Percentiles rank a stretch among this genome's conserved stretches.
Evolutionary conservation across 2,888 invertebrate genomes (phyloP).

Genomic region (Notodonta ziczac): DNA sequence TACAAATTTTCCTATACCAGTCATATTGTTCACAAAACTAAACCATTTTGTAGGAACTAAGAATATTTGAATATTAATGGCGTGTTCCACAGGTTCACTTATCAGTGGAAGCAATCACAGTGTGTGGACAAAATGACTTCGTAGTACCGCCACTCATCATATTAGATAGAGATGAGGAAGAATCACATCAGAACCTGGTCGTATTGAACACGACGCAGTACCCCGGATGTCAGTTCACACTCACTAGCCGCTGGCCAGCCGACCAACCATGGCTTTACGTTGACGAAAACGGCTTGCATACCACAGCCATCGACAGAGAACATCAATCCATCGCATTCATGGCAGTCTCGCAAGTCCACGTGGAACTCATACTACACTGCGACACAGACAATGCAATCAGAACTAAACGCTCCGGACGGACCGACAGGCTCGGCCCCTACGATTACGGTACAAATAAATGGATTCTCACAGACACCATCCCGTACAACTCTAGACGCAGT

Average conservation of each 20-base stretch:
- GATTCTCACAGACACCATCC: constrained; percentile 69
- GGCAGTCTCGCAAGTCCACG: constrained; percentile 77
- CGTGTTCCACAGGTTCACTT: constrained; percentile 55
- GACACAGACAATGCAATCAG: constrained; percentile 46
- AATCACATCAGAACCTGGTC: constrained; percentile 60
- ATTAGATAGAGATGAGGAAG: constrained; percentile 71
- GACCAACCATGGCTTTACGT: constrained; percentile 73
- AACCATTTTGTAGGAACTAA: no score
- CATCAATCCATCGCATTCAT: constrained; percentile 73
- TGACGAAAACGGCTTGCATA: constrained; percentile 64
- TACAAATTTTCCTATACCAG: no score
- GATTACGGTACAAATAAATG: constrained; percentile 71
- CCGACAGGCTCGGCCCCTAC: constrained; percentile 56
- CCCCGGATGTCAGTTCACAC: constrained; percentile 59
- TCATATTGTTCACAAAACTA: background rate
- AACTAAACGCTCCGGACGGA: constrained; percentile 55
- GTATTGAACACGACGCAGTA: constrained; percentile 47
- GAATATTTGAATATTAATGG: no score
- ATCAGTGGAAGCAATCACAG: constrained; percentile 52
- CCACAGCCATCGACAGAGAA: constrained; percentile 72
- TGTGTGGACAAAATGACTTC: constrained; percentile 52
- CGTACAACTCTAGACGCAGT: constrained; percentile 64
- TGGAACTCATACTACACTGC: constrained; percentile 69
- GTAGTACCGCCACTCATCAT: constrained; percentile 66
- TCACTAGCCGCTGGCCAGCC: constrained; percentile 68